Conservation (phyloP, 2,113 vertebrate species). For the Paraplagusia blochii region DNA sequence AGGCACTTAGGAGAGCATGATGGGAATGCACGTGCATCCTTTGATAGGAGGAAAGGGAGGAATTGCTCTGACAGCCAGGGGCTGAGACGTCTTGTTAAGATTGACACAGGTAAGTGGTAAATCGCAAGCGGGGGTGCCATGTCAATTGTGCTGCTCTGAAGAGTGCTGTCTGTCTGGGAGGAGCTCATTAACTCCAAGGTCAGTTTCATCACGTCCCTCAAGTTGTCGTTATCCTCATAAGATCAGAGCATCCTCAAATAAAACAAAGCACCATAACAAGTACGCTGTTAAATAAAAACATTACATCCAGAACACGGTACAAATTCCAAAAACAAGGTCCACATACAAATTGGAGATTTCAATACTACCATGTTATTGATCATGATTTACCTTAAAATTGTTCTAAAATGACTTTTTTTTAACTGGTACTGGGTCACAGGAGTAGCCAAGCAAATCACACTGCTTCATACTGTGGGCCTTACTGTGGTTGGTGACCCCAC, state of each 20-base stretch:
- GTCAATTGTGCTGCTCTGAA: conserved; percentile 60
- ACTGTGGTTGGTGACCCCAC: too few species aligned
- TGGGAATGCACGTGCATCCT: conserved; percentile 41
- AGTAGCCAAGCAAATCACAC: too few species aligned
- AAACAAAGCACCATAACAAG: conserved; percentile 21
- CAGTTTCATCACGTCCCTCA: conserved; percentile 70
- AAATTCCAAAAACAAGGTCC: too few species aligned
- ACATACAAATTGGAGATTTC: too few species aligned
- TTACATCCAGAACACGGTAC: too few species aligned
- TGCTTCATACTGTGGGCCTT: too few species aligned
- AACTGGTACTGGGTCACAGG: too few species aligned
- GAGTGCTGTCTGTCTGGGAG: conserved; percentile 53
- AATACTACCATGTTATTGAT: too few species aligned
- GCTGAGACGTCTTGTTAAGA: conserved; percentile 53
- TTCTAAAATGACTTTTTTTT: too few species aligned
- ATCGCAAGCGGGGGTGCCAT: conserved; percentile 44
- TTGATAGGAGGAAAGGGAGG: conserved; percentile 41
- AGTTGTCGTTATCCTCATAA: conserved; percentile 66
- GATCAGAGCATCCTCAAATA: conserved; percentile 45
- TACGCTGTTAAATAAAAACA: conserved; percentile 30
- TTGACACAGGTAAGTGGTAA: conserved; percentile 72
- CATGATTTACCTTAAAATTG: too few species aligned
- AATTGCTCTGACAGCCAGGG: conserved; percentile 58
- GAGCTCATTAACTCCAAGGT: conserved; percentile 77
- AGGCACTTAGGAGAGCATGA: conserved; percentile 39